Conservation (phyloP, 2,888 invertebrate species). For the Entomobrya proxima region DNA sequence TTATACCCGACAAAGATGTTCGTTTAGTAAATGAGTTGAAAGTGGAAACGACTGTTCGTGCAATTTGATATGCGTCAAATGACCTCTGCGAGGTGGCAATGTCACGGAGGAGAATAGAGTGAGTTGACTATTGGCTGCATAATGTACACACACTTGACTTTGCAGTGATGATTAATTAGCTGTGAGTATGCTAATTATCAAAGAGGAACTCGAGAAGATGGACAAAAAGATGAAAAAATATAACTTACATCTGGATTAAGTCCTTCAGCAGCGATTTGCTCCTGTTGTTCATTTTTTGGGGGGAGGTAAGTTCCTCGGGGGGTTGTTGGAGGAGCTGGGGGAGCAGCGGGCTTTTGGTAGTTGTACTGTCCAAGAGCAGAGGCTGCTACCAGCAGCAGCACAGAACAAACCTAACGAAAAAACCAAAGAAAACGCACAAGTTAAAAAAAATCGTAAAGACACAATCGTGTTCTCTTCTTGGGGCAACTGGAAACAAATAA, state of each 20-base stretch:
- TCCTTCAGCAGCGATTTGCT: slow-evolving; percentile 68
- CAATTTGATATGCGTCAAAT: slow-evolving; percentile 2
- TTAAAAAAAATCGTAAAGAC: not conserved
- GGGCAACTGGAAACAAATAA: not conserved
- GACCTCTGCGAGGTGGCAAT: slow-evolving; percentile 53
- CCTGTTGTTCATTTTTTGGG: slow-evolving; percentile 63
- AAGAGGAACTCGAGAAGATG: not conserved
- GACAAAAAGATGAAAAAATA: not conserved
- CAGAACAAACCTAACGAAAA: slow-evolving; percentile 65
- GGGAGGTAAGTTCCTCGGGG: slow-evolving; percentile 68
- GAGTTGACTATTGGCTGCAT: not conserved
- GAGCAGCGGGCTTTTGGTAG: slow-evolving; percentile 67
- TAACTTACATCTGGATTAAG: slow-evolving; percentile 70
- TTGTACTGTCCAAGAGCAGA: slow-evolving; percentile 70
- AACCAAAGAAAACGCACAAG: slow-evolving; percentile 11
- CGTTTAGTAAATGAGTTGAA: not conserved
- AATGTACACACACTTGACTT: not conserved
- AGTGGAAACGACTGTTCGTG: not conserved
- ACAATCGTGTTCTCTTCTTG: not conserved
- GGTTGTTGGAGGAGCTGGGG: slow-evolving; percentile 59
- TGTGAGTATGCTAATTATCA: slow-evolving; percentile 16
- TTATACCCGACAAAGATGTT: slow-evolving; percentile 17
- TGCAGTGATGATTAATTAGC: not conserved
- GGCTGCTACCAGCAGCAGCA: slow-evolving; percentile 68
- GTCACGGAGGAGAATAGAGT: slow-evolving; percentile 42